Base-by-base conservation (phyloP, 2,888 invertebrate species). In the Coecobrya sp. region DNA sequence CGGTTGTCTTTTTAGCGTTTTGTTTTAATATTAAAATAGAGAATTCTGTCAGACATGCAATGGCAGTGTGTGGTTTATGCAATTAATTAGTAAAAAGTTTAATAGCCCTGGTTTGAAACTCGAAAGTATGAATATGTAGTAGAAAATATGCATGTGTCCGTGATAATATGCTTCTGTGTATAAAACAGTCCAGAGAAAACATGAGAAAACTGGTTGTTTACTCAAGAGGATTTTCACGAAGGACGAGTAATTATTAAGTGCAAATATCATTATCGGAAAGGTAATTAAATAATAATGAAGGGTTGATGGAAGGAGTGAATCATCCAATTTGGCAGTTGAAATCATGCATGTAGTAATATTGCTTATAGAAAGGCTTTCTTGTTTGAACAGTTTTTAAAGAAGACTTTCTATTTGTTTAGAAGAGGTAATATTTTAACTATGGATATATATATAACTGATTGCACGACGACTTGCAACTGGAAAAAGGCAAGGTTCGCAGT, bases 211-310 rank as follows among this genome's bases (percentile, higher is more conserved):
- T 70, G 82, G 89, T 81, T 79, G 81, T 81, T 22, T 36, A 11
- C 25, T 19, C n/a, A 82, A 36, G 88, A 65, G 76, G 62, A 36
- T 27, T n/a, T n/a, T 30, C 59, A 59, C 27, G 79, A n/a, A n/a
- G n/a, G n/a, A 55, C 1, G 70, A 89, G 81, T 82, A 89, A 89
- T 89, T 89, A 89, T 89, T 62, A 89, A 73, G 89, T 85, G 89
- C 89, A 89, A 89, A 89, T 85, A 89, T 73, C 76, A 73, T 84
- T 89, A 89, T 89, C 22, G 27, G n/a, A 76, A 84, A 22, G 70
- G 84, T 76, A 89, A 89, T 89, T 89, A 89, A 89, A 85, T 76
- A 82, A 82, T 89, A 82, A 42, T 68, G 42, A 70, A 76, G 70
- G 82, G 36, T 68, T 65, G 84, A 65, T 65, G 45, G 84, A 27